Evolutionary conservation across 2,113 vertebrate genomes (phyloP).

Genomic region (Zootoca vivipara): DNA sequence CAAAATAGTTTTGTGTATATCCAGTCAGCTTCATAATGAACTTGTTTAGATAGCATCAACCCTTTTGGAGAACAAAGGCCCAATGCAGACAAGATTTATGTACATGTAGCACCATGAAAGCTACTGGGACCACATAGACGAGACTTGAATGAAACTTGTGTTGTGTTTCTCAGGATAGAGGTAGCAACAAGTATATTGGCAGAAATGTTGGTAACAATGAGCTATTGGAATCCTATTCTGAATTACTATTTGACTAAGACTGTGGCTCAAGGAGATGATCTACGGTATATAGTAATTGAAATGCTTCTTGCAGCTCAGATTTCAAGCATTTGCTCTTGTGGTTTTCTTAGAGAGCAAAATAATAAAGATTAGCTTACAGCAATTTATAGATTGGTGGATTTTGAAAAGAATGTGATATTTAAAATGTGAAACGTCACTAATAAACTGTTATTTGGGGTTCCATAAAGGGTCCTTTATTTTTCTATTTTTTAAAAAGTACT

Average conservation of each 20-base stretch:
- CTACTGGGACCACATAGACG: neutral
- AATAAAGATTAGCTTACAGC: neutral
- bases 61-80: neutral
- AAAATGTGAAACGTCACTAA: neutral
- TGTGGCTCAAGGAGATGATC: neutral
- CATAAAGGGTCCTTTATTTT: neutral
- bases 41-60: neutral
- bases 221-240: rapidly evolving
- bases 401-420: neutral
- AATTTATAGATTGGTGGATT: neutral
- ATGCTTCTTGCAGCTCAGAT: neutral
- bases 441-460: neutral
- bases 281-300: neutral
- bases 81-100: neutral
- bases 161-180: neutral
- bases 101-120: neutral
- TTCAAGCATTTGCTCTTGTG: neutral
- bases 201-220: slow-evolving; percentile 3
- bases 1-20: slow-evolving; percentile 26
- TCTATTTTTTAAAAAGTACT: neutral
- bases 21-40: neutral
- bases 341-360: neutral
- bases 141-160: neutral
- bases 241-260: slow-evolving; percentile 4
- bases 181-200: neutral